phyloP scores from a whole-genome alignment of 1,140 invertebrate species.

The Teleogryllus occipitalis region DNA sequence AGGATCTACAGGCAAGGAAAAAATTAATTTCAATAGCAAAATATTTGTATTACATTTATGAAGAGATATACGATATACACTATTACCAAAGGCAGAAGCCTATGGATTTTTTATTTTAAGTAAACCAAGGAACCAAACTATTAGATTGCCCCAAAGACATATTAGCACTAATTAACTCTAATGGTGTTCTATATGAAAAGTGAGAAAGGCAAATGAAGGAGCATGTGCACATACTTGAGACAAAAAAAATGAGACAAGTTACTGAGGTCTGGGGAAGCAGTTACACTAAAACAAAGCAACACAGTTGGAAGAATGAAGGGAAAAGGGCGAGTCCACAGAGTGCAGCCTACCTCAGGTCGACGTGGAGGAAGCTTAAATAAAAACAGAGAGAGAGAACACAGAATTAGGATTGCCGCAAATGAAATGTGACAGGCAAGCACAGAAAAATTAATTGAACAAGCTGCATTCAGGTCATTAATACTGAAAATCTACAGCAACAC shows the following conservation, averaged over 20 bases:
- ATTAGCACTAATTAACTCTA: too few relatives aligned
- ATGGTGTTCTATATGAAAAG: background rate
- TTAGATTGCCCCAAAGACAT: too few relatives aligned
- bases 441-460: conserved; percentile 12
- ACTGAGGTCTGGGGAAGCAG: background rate
- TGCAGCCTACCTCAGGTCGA: conserved; percentile 65
- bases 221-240: background rate
- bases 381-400: conserved; percentile 33
- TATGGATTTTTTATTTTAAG: too few relatives aligned
- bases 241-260: background rate
- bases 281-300: background rate
- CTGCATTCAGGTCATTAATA: background rate
- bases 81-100: too few relatives aligned
- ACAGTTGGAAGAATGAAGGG: background rate
- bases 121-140: too few relatives aligned
- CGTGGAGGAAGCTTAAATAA: conserved; percentile 60
- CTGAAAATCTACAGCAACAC: background rate
- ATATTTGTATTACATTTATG: too few relatives aligned
- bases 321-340: background rate
- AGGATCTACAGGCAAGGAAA: too few relatives aligned
- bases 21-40: too few relatives aligned
- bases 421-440: conserved; percentile 24
- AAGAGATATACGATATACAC: too few relatives aligned
- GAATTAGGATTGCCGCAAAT: conserved; percentile 28
- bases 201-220: background rate